These are phyloP conservation scores for Characodon lateralis DNA, from an alignment of 2,797 vertebrate species.

Conservation along the genomic window DNA sequence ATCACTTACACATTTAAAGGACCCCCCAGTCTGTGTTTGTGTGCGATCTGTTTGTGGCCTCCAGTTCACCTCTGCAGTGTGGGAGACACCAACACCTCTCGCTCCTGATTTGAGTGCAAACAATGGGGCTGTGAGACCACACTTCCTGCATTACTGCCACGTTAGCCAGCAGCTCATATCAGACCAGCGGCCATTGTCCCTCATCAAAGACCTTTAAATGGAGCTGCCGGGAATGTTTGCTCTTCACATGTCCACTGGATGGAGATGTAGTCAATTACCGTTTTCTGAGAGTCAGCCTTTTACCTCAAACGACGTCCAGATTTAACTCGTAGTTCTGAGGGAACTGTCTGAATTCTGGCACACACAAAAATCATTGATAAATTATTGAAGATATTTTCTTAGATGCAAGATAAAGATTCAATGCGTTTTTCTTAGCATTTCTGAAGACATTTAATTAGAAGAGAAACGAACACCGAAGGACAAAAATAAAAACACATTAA, in stretches of 20 bases:
- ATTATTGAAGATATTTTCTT: not conserved
- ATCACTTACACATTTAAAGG: not conserved
- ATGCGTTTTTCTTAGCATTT: not conserved
- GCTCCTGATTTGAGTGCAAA: slow-evolving; percentile 70
- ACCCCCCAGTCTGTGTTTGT: slow-evolving; percentile 1
- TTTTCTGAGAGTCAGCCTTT: not conserved
- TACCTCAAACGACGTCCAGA: not conserved
- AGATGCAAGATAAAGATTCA: not conserved
- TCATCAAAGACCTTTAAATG: slow-evolving; percentile 55
- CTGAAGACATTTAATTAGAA: not conserved
- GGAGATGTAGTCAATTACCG: slow-evolving; percentile 19
- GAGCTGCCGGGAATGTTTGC: slow-evolving; percentile 65
- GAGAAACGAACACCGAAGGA: no score
- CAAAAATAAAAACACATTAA: no score
- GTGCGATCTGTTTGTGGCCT: slow-evolving; percentile 54
- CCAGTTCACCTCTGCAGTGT: slow-evolving; percentile 63
- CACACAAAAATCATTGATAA: not conserved
- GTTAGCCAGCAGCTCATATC: slow-evolving; percentile 49
- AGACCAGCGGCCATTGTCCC: slow-evolving; percentile 70
- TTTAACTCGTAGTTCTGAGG: not conserved
- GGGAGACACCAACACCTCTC: slow-evolving; percentile 71
- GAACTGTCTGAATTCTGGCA: not conserved
- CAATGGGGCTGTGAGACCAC: slow-evolving; percentile 52
- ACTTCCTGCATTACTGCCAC: slow-evolving; percentile 61
- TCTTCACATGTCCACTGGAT: slow-evolving; percentile 68